These are phyloP conservation scores for Pristionchus pacificus DNA, from an alignment of 1,140 invertebrate genomes.

Conservation along the genomic window DNA sequence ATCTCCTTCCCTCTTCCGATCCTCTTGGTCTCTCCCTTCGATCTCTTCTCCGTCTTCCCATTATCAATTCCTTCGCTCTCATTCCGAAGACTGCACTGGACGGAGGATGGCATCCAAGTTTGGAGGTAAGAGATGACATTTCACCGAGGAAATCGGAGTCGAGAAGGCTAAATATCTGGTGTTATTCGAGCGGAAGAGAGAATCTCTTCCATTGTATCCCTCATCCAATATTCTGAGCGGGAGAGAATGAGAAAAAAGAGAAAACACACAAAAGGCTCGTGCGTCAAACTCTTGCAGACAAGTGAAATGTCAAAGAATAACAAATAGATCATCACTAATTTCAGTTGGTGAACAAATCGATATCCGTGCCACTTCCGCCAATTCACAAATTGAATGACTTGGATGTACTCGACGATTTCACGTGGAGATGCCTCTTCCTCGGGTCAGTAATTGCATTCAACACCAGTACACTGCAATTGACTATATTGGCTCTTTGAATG, in stretches of 20 bases:
- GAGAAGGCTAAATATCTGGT: constrained; percentile 19
- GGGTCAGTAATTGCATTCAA: not conserved
- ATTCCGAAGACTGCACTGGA: constrained; percentile 22
- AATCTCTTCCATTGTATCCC: too few species aligned
- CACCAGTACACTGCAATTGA: not conserved
- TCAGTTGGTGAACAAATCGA: not conserved
- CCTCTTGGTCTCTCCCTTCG: not conserved
- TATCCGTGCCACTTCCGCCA: constrained; percentile 26
- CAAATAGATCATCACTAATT: too few species aligned
- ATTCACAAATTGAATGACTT: constrained; percentile 31
- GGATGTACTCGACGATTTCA: constrained; percentile 31
- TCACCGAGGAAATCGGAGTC: not conserved
- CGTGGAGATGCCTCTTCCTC: constrained; percentile 15
- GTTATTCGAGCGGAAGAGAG: constrained; percentile 11
- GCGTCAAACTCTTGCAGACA: too few species aligned
- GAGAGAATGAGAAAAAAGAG: too few species aligned
- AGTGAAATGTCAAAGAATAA: constrained; percentile 1
- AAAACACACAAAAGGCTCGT: too few species aligned
- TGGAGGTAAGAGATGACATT: not conserved
- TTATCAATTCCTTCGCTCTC: constrained; percentile 18
- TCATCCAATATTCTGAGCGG: too few species aligned
- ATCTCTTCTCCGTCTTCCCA: constrained; percentile 13
- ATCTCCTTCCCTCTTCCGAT: not conserved
- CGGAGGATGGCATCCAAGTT: constrained; percentile 3
- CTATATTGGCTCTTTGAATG: too few species aligned